Conservation (phyloP, 2,888 invertebrate genomes). For the Rambutsinella grinnellia region DNA sequence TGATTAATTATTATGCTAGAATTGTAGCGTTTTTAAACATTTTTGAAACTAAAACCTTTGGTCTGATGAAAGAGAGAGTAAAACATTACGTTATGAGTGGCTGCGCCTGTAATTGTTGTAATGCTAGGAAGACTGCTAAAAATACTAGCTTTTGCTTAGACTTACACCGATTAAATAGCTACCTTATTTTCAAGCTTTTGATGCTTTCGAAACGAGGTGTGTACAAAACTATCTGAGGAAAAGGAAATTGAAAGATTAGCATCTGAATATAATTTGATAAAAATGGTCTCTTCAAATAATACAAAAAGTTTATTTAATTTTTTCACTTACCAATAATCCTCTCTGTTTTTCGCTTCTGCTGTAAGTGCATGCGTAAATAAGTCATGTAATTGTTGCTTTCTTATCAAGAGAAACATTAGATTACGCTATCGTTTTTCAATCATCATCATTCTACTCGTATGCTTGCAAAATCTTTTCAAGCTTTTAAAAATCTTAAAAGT, state of each 20-base stretch:
- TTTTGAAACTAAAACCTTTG: constrained; percentile 22
- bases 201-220: not conserved
- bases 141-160: too few species aligned
- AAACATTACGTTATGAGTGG: constrained; percentile 20
- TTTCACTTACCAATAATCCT: too few species aligned
- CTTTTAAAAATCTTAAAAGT: too few species aligned
- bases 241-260: constrained; percentile 51
- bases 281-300: too few species aligned
- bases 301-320: constrained; percentile 11
- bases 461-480: too few species aligned
- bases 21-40: constrained; percentile 19
- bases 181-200: too few species aligned
- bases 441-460: too few species aligned
- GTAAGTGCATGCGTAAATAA: not conserved
- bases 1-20: constrained; percentile 37
- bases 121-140: constrained; percentile 17
- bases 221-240: constrained; percentile 23
- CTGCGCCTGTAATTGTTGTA: constrained; percentile 4
- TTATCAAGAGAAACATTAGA: too few species aligned
- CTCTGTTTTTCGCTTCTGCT: too few species aligned
- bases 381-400: not conserved
- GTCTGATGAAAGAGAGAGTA: constrained; percentile 54
- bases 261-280: not conserved
- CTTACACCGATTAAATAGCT: too few species aligned
- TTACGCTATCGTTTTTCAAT: too few species aligned